These are phyloP conservation scores for Eubasilissa splendida DNA, from an alignment of 2,888 invertebrate species.

Conservation along the genomic window DNA sequence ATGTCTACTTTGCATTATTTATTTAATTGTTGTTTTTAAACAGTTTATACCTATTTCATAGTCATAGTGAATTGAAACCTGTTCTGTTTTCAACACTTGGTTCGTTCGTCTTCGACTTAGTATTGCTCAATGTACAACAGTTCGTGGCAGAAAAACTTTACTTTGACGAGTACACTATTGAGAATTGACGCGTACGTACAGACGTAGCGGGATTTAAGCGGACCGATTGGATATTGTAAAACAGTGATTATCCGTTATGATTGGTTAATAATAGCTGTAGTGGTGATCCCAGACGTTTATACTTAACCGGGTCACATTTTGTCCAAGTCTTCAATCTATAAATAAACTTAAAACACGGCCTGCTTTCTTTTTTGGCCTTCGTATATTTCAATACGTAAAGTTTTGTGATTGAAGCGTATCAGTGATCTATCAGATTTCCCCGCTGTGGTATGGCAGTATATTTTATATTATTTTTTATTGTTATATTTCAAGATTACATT, in stretches of 20 bases:
- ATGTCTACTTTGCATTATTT: no score
- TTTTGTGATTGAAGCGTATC: background rate
- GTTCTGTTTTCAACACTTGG: background rate
- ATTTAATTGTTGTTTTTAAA: no score
- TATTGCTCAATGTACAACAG: background rate
- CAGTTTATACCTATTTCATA: no score
- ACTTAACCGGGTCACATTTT: conserved; percentile 9
- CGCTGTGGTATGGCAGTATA: no score
- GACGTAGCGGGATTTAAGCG: conserved; percentile 14
- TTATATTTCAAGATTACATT: no score
- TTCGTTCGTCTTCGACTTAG: background rate
- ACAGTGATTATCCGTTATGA: conserved; percentile 5
- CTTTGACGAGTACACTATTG: background rate
- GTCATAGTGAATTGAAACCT: background rate
- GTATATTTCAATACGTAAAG: background rate
- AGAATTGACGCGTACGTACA: background rate
- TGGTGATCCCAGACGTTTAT: background rate
- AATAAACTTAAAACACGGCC: background rate
- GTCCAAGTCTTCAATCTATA: background rate
- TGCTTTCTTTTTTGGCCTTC: conserved; percentile 1
- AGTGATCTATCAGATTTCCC: no score
- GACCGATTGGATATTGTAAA: background rate
- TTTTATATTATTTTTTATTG: no score
- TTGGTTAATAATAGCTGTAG: conserved; percentile 2
- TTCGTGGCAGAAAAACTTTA: background rate